Conservation (phyloP, 2,113 vertebrate species). For the Protomyctophum bolini region DNA sequence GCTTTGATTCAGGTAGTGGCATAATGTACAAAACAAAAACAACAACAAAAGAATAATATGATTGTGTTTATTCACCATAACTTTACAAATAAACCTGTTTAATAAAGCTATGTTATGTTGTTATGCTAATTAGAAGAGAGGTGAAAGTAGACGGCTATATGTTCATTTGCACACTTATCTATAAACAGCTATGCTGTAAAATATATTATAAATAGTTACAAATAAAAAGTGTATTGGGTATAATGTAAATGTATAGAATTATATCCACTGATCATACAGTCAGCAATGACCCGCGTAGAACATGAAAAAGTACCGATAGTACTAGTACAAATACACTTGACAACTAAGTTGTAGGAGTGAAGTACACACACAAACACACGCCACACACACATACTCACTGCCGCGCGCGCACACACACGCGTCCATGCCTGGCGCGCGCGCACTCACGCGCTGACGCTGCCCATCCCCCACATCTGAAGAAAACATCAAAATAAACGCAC, state of each 20-base stretch:
- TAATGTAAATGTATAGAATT: neutral
- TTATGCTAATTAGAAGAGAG: too few species aligned
- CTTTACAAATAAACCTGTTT: neutral
- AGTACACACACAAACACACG: conserved; percentile 55
- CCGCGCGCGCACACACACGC: conserved; percentile 43
- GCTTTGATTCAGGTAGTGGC: conserved; percentile 39
- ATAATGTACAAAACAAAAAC: neutral
- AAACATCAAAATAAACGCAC: conserved; percentile 63
- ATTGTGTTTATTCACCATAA: neutral
- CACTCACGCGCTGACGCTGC: conserved; percentile 67
- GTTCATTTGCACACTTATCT: too few species aligned
- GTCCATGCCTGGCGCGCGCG: conserved; percentile 25
- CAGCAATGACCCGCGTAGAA: too few species aligned
- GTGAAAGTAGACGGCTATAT: neutral
- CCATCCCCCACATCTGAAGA: conserved; percentile 76
- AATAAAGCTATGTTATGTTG: neutral
- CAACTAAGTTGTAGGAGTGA: conserved; percentile 60
- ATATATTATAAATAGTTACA: neutral
- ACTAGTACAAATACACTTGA: conserved; percentile 28
- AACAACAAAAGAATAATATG: neutral
- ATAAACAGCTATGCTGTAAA: too few species aligned
- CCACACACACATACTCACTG: conserved; percentile 52
- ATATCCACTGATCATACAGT: neutral
- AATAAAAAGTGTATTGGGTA: neutral
- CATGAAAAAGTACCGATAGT: too few species aligned